phyloP scores from a whole-genome alignment of 64 coral and sea anemone species.

The Stichodactyla mertensii region DNA sequence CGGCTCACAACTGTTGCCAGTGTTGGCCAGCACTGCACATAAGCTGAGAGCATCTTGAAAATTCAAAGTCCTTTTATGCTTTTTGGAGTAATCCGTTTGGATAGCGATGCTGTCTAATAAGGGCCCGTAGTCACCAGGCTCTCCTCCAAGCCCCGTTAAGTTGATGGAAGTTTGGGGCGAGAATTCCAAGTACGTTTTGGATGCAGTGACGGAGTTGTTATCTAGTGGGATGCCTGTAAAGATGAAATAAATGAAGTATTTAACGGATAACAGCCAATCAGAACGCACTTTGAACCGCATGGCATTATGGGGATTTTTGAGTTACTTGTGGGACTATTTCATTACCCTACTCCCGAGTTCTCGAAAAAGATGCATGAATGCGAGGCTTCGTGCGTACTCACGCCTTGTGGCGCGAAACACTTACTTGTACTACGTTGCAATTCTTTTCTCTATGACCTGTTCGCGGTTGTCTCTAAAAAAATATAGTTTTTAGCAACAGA shows the following conservation, averaged over 20 bases:
- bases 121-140: conserved; percentile 50
- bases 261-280: neutral
- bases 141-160: conserved; percentile 64
- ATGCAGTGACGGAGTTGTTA: neutral
- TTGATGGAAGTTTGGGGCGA: conserved; percentile 47
- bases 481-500: no score
- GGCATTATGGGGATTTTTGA: no score
- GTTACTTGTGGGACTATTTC: no score
- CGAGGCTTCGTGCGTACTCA: no score
- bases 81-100: conserved; percentile 58
- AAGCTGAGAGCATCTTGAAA: conserved; percentile 51
- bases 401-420: no score
- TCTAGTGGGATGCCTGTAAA: neutral
- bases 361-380: no score
- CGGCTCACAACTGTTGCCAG: neutral
- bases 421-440: no score
- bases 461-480: no score
- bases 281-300: neutral
- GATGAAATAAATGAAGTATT: neutral
- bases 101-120: conserved; percentile 61
- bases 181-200: conserved; percentile 19
- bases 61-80: conserved; percentile 58
- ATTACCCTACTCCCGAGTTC: no score
- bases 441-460: no score
- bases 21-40: conserved; percentile 36